These are phyloP conservation scores for Natrix natrix DNA, from an alignment of 2,797 vertebrate genomes.

Conservation along the genomic window DNA sequence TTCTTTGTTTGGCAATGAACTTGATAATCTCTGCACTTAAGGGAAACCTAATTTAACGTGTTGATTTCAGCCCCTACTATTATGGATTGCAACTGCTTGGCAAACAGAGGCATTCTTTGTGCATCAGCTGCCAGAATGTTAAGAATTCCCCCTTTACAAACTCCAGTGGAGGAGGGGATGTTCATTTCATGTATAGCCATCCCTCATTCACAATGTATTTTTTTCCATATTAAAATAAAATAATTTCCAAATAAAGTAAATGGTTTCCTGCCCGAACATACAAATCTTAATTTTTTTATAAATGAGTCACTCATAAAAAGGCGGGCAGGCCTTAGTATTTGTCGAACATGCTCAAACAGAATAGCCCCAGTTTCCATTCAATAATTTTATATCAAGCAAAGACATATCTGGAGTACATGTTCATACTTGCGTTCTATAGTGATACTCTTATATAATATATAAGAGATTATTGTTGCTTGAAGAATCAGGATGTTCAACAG, in stretches of 20 bases:
- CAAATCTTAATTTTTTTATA: not conserved
- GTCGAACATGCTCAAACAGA: not conserved
- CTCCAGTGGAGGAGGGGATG: slow-evolving; percentile 61
- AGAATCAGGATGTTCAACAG: not conserved
- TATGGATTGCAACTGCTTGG: slow-evolving; percentile 67
- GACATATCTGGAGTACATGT: not conserved
- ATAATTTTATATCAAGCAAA: not conserved
- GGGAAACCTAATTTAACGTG: slow-evolving; percentile 74
- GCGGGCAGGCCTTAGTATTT: not conserved
- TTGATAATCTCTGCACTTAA: slow-evolving; percentile 74
- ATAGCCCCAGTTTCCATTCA: not conserved
- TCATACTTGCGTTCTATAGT: too few species aligned
- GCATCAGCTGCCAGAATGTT: slow-evolving; percentile 75
- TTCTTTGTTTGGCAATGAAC: slow-evolving; percentile 68
- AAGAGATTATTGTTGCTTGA: not conserved
- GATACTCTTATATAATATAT: too few species aligned
- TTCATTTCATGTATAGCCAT: slow-evolving; percentile 65
- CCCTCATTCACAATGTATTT: slow-evolving; percentile 29
- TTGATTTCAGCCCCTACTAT: slow-evolving; percentile 75
- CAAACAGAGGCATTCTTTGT: slow-evolving; percentile 75
- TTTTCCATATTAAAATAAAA: slow-evolving; percentile 35
- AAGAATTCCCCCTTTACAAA: slow-evolving; percentile 67
- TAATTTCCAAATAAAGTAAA: slow-evolving; percentile 2
- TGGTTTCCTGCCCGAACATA: not conserved
- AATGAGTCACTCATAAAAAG: not conserved